Evolutionary conservation across 2,888 invertebrate genomes (phyloP), one percentile per base, ranked within the genome.

Genomic region (Carcina quercana): DNA sequence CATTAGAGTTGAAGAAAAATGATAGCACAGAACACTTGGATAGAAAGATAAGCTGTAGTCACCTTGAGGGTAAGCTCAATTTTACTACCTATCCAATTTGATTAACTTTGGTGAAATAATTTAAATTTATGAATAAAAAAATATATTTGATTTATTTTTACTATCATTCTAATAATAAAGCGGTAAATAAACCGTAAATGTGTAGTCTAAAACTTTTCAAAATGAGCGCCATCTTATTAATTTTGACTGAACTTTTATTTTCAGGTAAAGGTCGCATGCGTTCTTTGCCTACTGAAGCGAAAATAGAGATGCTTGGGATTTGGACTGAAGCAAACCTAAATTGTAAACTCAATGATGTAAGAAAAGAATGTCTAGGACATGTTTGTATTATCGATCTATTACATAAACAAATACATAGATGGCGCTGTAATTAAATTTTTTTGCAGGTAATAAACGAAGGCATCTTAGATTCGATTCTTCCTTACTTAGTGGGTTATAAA

Each of bases 381-480:
- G 11, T 12, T 11, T 33, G 5, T 13, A 7, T 25, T 21, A 8
- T 11, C 10, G 4, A 5, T 30, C n/a, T n/a, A n/a, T n/a, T n/a
- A n/a, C n/a, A n/a, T n/a, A n/a, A 11, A 28, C 24, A 10, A n/a
- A 26, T 14, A 17, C 53, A 75, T 72, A 63, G 73, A 60, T 67
- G 60, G 47, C 63, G 49, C 40, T 53, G 7, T 35, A 12, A 3
- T 13, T 48, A n/a, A 43, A 72, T 35, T 65, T 54, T n/a, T 19
- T 85, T 86, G 43, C 72, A 93, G 75, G 88, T 94, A 1, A 85
- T 95, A 40, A 90, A 91, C 28, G 94, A 94, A 74, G 94, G 94
- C 7, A 86, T 95, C 37, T 68, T 94, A 28, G 95, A 95, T 70
- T 93, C 94, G 0, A 90, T 95, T 34, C 67, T 94, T 28, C 92